Evolutionary conservation across 2,113 vertebrate genomes (phyloP).

Genomic region (Anser brachyrhynchus): DNA sequence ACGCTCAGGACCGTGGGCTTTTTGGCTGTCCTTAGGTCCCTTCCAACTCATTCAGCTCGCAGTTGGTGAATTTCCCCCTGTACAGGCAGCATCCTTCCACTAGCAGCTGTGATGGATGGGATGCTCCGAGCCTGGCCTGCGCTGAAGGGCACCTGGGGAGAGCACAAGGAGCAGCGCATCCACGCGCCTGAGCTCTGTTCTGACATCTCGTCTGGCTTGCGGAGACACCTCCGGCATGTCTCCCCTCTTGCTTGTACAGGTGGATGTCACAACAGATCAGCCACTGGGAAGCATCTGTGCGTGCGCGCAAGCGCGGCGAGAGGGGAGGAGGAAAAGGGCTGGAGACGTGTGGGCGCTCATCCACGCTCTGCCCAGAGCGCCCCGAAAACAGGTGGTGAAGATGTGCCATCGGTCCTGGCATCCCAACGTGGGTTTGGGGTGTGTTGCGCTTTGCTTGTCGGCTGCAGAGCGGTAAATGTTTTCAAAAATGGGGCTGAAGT

Average conservation of each 20-base stretch:
- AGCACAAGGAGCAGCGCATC: background rate
- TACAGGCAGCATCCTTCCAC: accelerated
- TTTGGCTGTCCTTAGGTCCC: background rate
- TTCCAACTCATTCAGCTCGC: background rate
- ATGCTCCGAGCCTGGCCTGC: background rate
- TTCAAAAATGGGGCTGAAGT: background rate
- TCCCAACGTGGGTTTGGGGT: background rate
- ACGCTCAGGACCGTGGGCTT: accelerated
- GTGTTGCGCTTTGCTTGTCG: background rate
- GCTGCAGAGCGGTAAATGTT: background rate
- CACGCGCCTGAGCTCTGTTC: background rate
- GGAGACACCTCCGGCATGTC: background rate
- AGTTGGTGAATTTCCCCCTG: background rate
- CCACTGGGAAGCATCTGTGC: background rate
- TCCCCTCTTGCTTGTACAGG: background rate
- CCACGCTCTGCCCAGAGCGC: background rate
- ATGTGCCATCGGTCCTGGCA: background rate
- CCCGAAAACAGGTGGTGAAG: accelerated
- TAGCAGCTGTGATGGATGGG: background rate
- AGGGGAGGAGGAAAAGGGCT: background rate
- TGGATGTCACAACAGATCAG: background rate
- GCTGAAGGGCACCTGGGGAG: background rate
- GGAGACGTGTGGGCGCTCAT: background rate
- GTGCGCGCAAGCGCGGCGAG: accelerated
- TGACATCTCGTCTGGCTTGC: background rate